Evolutionary conservation across 2,113 vertebrate species (phyloP).

Genomic region (Bothrops jararaca): DNA sequence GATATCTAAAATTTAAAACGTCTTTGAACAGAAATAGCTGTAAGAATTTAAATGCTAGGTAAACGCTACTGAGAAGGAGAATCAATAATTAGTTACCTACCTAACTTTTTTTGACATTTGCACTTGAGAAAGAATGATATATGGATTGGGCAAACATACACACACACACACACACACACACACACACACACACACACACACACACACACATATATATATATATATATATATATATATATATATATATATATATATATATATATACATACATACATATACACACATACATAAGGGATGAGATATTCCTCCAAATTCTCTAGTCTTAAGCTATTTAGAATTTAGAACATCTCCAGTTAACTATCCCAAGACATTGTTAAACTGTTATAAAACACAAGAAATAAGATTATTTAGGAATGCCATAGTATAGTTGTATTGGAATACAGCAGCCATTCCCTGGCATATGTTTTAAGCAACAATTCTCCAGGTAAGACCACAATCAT

Average conservation of each 20-base stretch:
- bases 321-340: not conserved
- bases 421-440: not conserved
- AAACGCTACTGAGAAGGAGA: not conserved
- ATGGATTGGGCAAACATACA: not conserved
- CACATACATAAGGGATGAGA: not conserved
- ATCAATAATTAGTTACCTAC: not conserved
- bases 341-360: not conserved
- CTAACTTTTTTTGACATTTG: not conserved
- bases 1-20: not conserved
- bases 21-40: not conserved
- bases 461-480: not conserved
- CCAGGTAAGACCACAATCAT: not conserved
- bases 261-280: not conserved
- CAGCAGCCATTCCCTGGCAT: not conserved
- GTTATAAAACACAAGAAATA: not conserved
- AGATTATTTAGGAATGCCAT: not conserved
- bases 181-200: not conserved
- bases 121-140: not conserved
- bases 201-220: too few relatives aligned
- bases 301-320: not conserved
- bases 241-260: not conserved
- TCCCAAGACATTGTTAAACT: not conserved
- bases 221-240: not conserved
- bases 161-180: not conserved
- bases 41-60: not conserved